Percentiles rank a stretch among this genome's conserved stretches.
Evolutionary conservation across 2,888 invertebrate species (phyloP).

Genomic region (Orgyia antiqua): DNA sequence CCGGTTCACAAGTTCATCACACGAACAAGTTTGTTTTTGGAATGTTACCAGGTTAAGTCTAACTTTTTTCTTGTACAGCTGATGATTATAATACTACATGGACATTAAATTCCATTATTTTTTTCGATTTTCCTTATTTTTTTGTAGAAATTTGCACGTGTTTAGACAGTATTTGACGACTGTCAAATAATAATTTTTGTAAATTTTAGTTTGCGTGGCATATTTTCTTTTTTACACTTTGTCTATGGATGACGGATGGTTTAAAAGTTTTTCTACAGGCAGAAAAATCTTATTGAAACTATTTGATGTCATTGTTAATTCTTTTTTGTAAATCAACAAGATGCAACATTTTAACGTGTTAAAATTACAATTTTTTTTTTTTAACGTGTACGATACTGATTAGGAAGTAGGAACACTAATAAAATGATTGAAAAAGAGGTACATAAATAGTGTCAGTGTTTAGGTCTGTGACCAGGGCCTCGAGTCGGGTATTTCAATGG

Average conservation of each 20-base stretch:
- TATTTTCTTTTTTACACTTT: constrained; percentile 33
- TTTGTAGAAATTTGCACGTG: constrained; percentile 34
- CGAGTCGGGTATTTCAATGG: too few species aligned
- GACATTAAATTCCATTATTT: constrained; percentile 27
- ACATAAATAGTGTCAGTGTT: too few species aligned
- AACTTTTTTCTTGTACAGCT: constrained; percentile 29
- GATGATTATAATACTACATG: constrained; percentile 17
- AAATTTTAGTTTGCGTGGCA: constrained; percentile 57
- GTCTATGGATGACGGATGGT: constrained; percentile 50
- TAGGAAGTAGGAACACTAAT: too few species aligned
- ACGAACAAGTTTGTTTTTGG: constrained; percentile 63
- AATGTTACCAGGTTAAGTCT: constrained; percentile 68
- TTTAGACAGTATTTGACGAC: constrained; percentile 32
- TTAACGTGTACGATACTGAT: too few species aligned
- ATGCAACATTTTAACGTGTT: too few species aligned
- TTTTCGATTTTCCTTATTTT: constrained; percentile 12
- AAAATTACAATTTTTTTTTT: too few species aligned
- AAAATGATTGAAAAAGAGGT: too few species aligned
- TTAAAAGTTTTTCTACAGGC: too few species aligned
- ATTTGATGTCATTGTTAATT: too few species aligned
- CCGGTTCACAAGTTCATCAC: constrained; percentile 75
- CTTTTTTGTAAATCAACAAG: too few species aligned
- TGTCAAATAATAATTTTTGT: constrained; percentile 47
- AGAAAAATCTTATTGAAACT: too few species aligned
- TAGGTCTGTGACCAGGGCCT: too few species aligned